Evolutionary conservation across 2,113 vertebrate genomes (phyloP), one percentile per base, ranked within the genome.

Genomic region (Thunnus maccoyii): DNA sequence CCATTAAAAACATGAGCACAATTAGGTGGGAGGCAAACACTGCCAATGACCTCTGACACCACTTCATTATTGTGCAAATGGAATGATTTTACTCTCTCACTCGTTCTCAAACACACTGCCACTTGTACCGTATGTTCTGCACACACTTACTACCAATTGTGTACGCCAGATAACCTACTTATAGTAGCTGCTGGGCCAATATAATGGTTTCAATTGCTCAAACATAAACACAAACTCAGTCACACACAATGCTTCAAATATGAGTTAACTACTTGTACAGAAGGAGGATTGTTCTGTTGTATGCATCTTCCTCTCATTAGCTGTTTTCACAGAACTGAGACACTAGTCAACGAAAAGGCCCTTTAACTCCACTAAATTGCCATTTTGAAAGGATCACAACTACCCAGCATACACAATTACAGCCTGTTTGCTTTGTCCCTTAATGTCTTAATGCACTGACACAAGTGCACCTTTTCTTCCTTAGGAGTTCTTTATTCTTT

Each of bases 61-160:
- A 87, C 92, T 91, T 92, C 85, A 92, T 93, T 92, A 93, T 85
- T 85, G 89, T 91, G 88, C 85, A 91, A 93, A 91, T 87, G 80
- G 80, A 76, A 86, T 76, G 67, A 89, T 90, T 83, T 82, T 62
- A 82, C 87, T 80, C 66, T 75, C 56, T 80, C 76, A 60, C 76
- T 76, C 41, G 18, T 74, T 67, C 72, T 72, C 83, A 77, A 76
- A 83, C 64, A 86, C 65, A 72, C 74, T 57, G 68, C 25, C 66
- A 76, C 80, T 84, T 77, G 66, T 78, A 88, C 69, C 62, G 46
- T 41, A 63, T 74, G 64, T 78, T 86, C 46, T 72, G 56, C 66
- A 73, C 76, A 84, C 72, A 76, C 51, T 69, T 71, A 62, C 56
- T 64, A 75, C 62, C 66, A 71, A 58, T 75, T 61, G 61, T 46